phyloP scores from a whole-genome alignment of 1,140 invertebrate species.

The Drosophila varians region DNA sequence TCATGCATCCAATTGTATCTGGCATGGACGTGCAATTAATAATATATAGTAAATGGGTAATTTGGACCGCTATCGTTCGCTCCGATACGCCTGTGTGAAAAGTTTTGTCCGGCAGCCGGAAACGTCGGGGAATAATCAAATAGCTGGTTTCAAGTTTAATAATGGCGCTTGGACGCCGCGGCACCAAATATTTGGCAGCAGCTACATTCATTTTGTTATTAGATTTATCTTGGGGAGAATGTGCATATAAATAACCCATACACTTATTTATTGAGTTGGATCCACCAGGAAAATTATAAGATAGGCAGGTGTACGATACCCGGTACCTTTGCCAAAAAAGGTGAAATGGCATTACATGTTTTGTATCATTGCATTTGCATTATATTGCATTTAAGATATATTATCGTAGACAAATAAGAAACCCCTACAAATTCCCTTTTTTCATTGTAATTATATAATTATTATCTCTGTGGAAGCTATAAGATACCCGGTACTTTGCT shows the following conservation, averaged over 20 bases:
- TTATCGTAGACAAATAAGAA: too few relatives aligned
- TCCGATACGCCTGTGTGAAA: slow-evolving; percentile 57
- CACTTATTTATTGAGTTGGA: too few relatives aligned
- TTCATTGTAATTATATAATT: too few relatives aligned
- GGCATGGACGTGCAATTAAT: slow-evolving; percentile 67
- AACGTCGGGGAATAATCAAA: slow-evolving; percentile 26
- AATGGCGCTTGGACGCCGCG: not conserved
- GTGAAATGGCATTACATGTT: too few relatives aligned
- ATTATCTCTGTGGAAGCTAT: too few relatives aligned
- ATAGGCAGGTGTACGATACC: too few relatives aligned
- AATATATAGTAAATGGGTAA: slow-evolving; percentile 62
- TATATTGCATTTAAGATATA: too few relatives aligned
- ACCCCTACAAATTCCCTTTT: too few relatives aligned
- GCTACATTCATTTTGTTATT: not conserved
- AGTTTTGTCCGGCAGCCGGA: slow-evolving; percentile 66
- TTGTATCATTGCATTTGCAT: too few relatives aligned
- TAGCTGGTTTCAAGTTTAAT: slow-evolving; percentile 41
- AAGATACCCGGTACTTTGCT: not conserved
- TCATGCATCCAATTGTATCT: slow-evolving; percentile 41
- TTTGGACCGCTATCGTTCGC: slow-evolving; percentile 32
- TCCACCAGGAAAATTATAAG: too few relatives aligned
- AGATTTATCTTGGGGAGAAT: not conserved
- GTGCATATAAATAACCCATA: not conserved
- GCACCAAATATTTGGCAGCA: not conserved
- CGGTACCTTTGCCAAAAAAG: too few relatives aligned